Evolutionary conservation across 1,140 invertebrate species (phyloP).

Genomic region (Drosophila athabasca): DNA sequence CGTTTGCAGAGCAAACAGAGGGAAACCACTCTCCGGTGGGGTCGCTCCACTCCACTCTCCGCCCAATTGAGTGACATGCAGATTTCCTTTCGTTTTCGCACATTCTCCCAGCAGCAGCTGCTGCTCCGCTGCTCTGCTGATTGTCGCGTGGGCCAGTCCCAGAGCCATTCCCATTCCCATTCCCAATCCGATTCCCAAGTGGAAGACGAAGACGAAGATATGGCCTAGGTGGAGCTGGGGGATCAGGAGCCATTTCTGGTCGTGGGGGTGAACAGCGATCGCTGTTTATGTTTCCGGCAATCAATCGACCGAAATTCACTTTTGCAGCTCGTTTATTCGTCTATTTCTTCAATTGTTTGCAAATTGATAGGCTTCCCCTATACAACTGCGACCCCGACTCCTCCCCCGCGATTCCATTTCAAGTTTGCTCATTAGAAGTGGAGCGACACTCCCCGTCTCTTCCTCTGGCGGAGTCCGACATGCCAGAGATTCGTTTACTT

Average conservation of each 20-base stretch:
- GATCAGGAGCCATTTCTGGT: constrained; percentile 27
- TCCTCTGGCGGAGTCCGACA: neutral
- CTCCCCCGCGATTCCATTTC: constrained; percentile 18
- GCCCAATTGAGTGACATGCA: constrained; percentile 75
- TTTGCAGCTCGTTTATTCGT: constrained; percentile 32
- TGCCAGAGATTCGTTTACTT: constrained; percentile 44
- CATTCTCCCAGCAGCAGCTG: constrained; percentile 47
- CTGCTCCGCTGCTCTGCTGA: constrained; percentile 33
- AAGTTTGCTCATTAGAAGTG: constrained; percentile 54
- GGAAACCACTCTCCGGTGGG: constrained; percentile 41
- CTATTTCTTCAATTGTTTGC: constrained; percentile 57
- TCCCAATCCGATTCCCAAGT: constrained; percentile 1
- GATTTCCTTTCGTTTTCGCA: constrained; percentile 78
- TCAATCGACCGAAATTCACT: constrained; percentile 62
- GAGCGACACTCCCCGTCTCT: constrained; percentile 15
- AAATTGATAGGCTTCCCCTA: constrained; percentile 53
- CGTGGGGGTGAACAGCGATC: constrained; percentile 24
- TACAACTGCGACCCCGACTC: neutral
- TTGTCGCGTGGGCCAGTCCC: constrained; percentile 45
- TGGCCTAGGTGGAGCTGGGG: constrained; percentile 38
- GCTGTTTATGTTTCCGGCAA: constrained; percentile 77
- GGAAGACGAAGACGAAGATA: neutral
- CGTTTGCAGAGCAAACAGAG: constrained; percentile 50
- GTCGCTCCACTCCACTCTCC: constrained; percentile 53
- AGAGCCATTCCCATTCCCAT: neutral